Conservation (phyloP, 2,888 invertebrate genomes). For the Actias luna region DNA sequence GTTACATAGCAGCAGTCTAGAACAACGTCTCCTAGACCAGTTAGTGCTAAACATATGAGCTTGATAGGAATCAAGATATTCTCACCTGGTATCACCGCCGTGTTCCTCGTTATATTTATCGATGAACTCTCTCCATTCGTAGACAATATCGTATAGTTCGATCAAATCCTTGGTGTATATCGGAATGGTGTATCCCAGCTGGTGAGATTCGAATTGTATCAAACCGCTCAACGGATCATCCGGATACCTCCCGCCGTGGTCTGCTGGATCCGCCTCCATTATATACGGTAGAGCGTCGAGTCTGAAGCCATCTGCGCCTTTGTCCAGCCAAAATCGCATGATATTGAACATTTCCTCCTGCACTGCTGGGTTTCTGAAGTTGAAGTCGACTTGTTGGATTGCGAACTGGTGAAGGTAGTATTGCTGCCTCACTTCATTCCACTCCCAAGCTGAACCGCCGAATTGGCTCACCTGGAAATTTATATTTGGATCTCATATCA, state of each 20-base stretch:
- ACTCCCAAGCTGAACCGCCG: constrained; percentile 86
- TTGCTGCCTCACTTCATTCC: constrained; percentile 82
- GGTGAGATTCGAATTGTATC: constrained; percentile 67
- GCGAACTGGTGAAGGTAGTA: constrained; percentile 87
- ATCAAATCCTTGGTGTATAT: constrained; percentile 83
- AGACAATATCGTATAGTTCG: constrained; percentile 79
- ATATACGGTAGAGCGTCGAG: constrained; percentile 84
- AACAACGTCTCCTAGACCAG: background rate
- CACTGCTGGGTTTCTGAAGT: constrained; percentile 83
- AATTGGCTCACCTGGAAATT: constrained; percentile 75
- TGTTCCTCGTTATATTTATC: constrained; percentile 68
- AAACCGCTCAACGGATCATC: constrained; percentile 77
- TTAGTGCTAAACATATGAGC: too few relatives aligned
- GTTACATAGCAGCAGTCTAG: too few relatives aligned
- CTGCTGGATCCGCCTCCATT: constrained; percentile 73
- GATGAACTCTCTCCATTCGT: constrained; percentile 80
- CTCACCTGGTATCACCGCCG: constrained; percentile 68
- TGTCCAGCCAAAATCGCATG: constrained; percentile 87
- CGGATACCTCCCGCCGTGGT: constrained; percentile 60
- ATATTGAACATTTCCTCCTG: constrained; percentile 81
- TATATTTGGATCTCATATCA: background rate
- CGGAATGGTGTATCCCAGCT: constrained; percentile 82
- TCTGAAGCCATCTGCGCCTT: constrained; percentile 89
- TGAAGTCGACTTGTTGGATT: constrained; percentile 84
- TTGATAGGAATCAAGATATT: background rate